Evolutionary conservation across 37 sponge, comb jelly and placozoan genomes (phyloP).

Genomic region (Ianthella basta): DNA sequence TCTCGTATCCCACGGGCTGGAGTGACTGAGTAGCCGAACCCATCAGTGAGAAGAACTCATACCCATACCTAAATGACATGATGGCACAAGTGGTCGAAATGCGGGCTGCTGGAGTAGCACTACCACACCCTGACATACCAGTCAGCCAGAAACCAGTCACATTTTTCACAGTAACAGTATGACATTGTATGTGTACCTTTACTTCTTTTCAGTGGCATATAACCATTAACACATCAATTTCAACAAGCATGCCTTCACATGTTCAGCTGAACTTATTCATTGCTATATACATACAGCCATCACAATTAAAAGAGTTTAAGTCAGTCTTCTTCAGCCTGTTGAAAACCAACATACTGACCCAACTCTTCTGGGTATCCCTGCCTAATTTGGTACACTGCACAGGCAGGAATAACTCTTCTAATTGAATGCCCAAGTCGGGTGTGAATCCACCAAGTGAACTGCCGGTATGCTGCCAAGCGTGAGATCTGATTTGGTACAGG

Average conservation of each 20-base stretch:
- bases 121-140: not conserved
- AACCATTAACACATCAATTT: not conserved
- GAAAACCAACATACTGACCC: not conserved
- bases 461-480: not conserved
- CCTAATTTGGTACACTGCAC: conserved; percentile 3
- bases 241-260: not conserved
- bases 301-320: too few relatives aligned
- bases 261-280: too few relatives aligned
- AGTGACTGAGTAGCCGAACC: not conserved
- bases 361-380: not conserved
- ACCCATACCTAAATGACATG: not conserved
- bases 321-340: not conserved
- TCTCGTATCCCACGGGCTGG: not conserved
- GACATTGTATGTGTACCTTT: not conserved
- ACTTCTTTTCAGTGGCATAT: not conserved
- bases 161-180: not conserved
- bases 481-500: not conserved
- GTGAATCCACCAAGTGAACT: conserved; percentile 26
- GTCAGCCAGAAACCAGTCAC: not conserved
- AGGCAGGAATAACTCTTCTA: conserved; percentile 9
- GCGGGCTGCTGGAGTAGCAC: not conserved
- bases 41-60: not conserved
- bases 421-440: not conserved
- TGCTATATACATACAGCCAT: too few relatives aligned
- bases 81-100: not conserved